Percentiles rank a stretch among this genome's conserved stretches.
Evolutionary conservation across 2,797 vertebrate species (phyloP).

Genomic region (Nyctibius grandis): DNA sequence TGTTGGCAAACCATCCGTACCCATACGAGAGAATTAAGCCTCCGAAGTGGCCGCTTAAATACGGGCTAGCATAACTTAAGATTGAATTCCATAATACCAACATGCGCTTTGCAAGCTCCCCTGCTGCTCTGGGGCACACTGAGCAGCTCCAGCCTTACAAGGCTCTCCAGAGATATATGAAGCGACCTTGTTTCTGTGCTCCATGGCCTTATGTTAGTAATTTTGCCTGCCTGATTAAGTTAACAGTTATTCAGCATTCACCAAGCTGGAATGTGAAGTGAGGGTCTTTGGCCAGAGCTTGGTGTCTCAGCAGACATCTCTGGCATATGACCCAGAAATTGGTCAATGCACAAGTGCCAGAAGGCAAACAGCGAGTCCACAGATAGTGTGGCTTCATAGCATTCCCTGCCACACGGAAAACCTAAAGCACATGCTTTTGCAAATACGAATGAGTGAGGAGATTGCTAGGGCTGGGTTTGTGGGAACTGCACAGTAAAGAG

Average conservation of each 20-base stretch:
- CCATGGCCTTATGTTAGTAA: not conserved
- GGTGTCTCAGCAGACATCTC: not conserved
- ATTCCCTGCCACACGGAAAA: not conserved
- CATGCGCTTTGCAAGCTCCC: accelerated
- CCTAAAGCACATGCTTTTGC: not conserved
- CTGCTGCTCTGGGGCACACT: not conserved
- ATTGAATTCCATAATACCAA: slow-evolving; percentile 11
- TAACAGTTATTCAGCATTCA: not conserved
- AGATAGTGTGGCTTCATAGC: not conserved
- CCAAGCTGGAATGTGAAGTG: not conserved
- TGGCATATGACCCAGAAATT: not conserved
- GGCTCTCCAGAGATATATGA: not conserved
- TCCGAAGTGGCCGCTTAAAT: slow-evolving; percentile 8
- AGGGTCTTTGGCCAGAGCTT: not conserved
- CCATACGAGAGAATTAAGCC: not conserved
- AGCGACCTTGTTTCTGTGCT: not conserved
- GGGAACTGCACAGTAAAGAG: not conserved
- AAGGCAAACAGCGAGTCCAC: not conserved
- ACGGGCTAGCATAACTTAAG: not conserved
- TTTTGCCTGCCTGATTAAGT: not conserved
- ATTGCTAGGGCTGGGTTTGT: not conserved
- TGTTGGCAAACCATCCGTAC: not conserved
- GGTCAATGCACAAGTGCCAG: not conserved
- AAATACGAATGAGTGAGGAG: not conserved
- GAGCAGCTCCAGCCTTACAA: not conserved